Evolutionary conservation across 2,888 invertebrate genomes (phyloP), one percentile per base, ranked within the genome.

Genomic region (Epinotia bilunana): DNA sequence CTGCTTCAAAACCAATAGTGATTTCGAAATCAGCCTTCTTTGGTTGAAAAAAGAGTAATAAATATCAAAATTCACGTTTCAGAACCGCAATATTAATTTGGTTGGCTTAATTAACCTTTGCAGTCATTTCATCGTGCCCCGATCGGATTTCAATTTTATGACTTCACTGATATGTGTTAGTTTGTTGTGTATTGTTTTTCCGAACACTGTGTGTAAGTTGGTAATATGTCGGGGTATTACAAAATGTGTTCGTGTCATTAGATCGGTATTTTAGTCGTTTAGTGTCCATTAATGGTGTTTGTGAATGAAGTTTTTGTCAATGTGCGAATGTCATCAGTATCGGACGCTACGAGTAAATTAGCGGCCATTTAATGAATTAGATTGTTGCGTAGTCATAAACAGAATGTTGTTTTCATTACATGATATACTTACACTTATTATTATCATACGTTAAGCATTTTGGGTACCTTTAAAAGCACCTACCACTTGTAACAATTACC

Each of bases 231-330:
- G 18, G 43, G 58, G 12, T 65, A 72, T 64, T 49, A 67, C 65
- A 71, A 71, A 74, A 60, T 75, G 46, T 75, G 74, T 65, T 39
- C 71, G 28, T 75, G 71, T 65, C 74, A 75, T 75, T 75, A 71
- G 71, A 71, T 71, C 61, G 65, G 71, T 67, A 71, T 75, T 75
- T 75, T 71, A 71, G 65, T n/a, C 60, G 65, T 75, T 74, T 67
- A 75, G 71, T 71, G 71, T 49, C 7, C 65, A 67, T 75, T 71
- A 71, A 75, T 71, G 65, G 60, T 61, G 71, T 75, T 65, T 64
- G 64, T 74, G 70, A 75, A 71, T 71, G 74, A 61, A 33, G 71
- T 70, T 74, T 70, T 71, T 75, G 71, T 71, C 65, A 67, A 75
- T 75, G 55, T 65, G 55, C 60, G 46, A 70, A 65, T 71, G 60